phyloP scores from a whole-genome alignment of 35 echinoderm and acorn worm species.

The Heliocidaris erythrogramma region DNA sequence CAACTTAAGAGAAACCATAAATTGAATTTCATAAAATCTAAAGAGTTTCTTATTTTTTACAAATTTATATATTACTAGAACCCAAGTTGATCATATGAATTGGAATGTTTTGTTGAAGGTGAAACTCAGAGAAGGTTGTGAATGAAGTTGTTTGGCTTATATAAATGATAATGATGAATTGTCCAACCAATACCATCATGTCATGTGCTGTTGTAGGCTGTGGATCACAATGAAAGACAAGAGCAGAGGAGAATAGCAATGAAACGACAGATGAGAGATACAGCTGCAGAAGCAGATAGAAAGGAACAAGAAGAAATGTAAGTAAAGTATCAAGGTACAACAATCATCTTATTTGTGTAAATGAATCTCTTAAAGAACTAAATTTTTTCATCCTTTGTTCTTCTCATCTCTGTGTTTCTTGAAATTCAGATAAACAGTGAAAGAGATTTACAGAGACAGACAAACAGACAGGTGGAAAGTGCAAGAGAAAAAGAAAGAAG shows the following conservation, averaged over 20 bases:
- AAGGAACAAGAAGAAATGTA: slow-evolving; percentile 82
- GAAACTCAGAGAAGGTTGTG: no score
- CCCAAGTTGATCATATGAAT: no score
- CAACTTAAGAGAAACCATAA: no score
- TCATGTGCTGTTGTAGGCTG: slow-evolving; percentile 53
- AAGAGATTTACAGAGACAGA: no score
- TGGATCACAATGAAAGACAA: slow-evolving; percentile 67
- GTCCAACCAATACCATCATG: not conserved
- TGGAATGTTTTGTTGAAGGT: no score
- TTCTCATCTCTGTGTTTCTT: not conserved
- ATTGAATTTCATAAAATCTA: no score
- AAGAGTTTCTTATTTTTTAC: no score
- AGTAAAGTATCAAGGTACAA: not conserved
- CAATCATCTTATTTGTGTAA: not conserved
- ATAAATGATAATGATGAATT: not conserved
- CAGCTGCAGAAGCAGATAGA: slow-evolving; percentile 57
- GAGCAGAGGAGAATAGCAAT: slow-evolving; percentile 72
- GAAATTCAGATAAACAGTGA: no score
- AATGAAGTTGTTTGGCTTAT: not conserved
- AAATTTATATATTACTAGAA: no score
- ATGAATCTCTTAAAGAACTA: not conserved
- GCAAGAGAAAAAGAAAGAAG: no score
- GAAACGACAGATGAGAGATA: slow-evolving; percentile 66
- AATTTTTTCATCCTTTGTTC: not conserved
- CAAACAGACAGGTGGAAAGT: no score